phyloP scores from a whole-genome alignment of 2,888 invertebrate genomes.

The Odontothrips loti region DNA sequence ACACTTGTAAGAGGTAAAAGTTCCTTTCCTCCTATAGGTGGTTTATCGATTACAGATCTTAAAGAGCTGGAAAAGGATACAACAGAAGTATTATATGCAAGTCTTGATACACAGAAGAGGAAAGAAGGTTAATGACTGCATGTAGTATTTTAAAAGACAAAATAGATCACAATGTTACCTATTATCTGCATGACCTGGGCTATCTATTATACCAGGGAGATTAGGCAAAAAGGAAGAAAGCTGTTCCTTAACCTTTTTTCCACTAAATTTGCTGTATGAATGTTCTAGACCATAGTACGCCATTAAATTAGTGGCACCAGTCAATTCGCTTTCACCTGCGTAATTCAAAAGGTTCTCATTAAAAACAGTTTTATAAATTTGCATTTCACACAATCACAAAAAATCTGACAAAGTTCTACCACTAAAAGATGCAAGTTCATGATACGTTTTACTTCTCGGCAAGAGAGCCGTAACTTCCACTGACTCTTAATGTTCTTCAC shows the following conservation, averaged over 20 bases:
- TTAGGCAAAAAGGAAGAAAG: slow-evolving; percentile 92
- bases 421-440: no score
- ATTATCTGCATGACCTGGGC: slow-evolving; percentile 71
- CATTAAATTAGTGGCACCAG: slow-evolving; percentile 96
- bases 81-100: slow-evolving; percentile 29
- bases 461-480: no score
- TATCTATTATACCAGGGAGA: slow-evolving; percentile 91
- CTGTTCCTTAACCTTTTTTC: slow-evolving; percentile 91
- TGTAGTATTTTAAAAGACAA: background rate
- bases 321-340: slow-evolving; percentile 82
- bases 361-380: background rate
- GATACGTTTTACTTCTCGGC: no score
- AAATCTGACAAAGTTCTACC: background rate
- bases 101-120: background rate
- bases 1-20: slow-evolving; percentile 78
- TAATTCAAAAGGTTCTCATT: slow-evolving; percentile 41
- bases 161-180: slow-evolving; percentile 49
- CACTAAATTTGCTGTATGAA: slow-evolving; percentile 96
- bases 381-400: slow-evolving; percentile 3
- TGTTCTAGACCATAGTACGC: slow-evolving; percentile 93
- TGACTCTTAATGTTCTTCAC: no score
- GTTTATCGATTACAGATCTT: slow-evolving; percentile 91
- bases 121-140: background rate
- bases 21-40: slow-evolving; percentile 89
- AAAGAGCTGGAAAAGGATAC: slow-evolving; percentile 64